Base-by-base conservation (phyloP, 2,888 invertebrate genomes). In the Lithophane leautieri region DNA sequence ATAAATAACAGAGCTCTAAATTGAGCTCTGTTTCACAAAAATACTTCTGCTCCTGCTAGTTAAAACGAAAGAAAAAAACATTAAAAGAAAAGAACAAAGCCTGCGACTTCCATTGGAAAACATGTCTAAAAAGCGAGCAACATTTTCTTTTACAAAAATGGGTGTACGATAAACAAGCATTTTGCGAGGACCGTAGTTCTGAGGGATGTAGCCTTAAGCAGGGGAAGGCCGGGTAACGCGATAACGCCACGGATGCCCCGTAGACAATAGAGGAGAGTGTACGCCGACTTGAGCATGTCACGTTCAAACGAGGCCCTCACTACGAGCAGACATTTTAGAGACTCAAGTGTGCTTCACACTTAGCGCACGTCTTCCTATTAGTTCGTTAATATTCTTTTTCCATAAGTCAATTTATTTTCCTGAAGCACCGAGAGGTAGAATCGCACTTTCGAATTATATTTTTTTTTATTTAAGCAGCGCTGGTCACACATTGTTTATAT, bases 151-250 rank as follows among this genome's bases (percentile, higher is more conserved):
- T 76, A 83, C 70, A 78, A 77, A 86, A 87, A 79, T 78, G 74
- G 75, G 70, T 81, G 78, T 78, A 83, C 84, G 77, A 82, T 86
- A 86, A 84, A 83, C 86, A 83, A 87, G 88, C 82, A 82, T 86
- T 82, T 82, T 85, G 79, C 79, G 74, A 77, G 65, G 69, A 85
- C 81, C 74, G 80, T 79, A 84, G 81, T 87, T 89, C 87, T 88
- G 85, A 88, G 82, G 85, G 86, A 83, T 83, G 90, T 89, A 91
- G 91, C 88, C 90, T 86, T 91, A 90, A 86, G 89, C 90, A 90
- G 81, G 88, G 89, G 82, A 85, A 83, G 88, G 82, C 63, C 77
- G 84, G 88, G 90, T 90, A 91, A 92, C 85, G 83, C 80, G 92
- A 91, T 92, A 92, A 92, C 86, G 79, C 88, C 87, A 86, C 88